Evolutionary conservation across 2,888 invertebrate species (phyloP).

Genomic region (Campopleginae sp.): DNA sequence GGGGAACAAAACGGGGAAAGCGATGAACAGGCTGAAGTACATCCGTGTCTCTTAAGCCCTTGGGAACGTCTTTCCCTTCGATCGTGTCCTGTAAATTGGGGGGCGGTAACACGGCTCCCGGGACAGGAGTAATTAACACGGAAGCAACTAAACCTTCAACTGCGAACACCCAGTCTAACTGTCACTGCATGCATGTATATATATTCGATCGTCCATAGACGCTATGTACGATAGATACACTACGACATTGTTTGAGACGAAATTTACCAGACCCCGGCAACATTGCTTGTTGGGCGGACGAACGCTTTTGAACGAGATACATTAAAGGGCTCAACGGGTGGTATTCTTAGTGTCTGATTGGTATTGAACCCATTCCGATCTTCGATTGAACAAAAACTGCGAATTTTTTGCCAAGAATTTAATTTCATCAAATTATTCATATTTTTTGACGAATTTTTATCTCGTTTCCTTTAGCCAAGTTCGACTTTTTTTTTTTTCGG

Average conservation of each 20-base stretch:
- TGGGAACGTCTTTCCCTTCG: conserved; percentile 55
- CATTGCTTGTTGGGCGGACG: conserved; percentile 24
- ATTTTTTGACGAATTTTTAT: neutral
- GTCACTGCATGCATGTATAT: conserved; percentile 22
- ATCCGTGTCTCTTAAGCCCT: conserved; percentile 29
- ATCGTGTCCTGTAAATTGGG: conserved; percentile 66
- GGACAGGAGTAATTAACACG: conserved; percentile 67
- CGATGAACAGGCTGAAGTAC: conserved; percentile 26
- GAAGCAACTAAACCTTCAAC: conserved; percentile 49
- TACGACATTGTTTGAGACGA: conserved; percentile 34
- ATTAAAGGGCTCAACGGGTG: neutral
- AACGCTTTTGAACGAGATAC: neutral
- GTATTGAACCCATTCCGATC: neutral
- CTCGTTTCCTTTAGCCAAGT: neutral
- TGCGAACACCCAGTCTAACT: conserved; percentile 41
- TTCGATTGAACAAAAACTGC: neutral
- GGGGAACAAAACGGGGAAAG: conserved; percentile 25
- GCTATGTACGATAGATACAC: conserved; percentile 22
- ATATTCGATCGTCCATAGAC: neutral
- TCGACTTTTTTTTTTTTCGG: neutral
- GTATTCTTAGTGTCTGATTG: conserved; percentile 12
- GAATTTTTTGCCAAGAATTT: neutral
- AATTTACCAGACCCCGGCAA: conserved; percentile 51
- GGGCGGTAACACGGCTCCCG: conserved; percentile 64
- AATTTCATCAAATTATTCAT: too few relatives aligned